Base-by-base conservation (phyloP, 1,140 invertebrate genomes). In the Gryon sp. region DNA sequence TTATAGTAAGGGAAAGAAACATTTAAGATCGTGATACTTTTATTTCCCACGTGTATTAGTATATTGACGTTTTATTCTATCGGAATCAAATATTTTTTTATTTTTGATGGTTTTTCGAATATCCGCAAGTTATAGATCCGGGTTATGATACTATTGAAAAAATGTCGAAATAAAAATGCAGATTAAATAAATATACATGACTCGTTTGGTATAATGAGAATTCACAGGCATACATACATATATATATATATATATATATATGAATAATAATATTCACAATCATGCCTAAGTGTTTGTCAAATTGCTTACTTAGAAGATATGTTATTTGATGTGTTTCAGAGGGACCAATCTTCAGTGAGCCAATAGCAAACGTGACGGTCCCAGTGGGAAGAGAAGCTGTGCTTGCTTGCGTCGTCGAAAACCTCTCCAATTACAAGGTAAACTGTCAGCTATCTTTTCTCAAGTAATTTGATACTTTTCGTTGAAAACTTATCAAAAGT, bases 401-500 rank as follows among this genome's bases (percentile, higher is more conserved):
- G 45, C 90, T 97, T 30, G 91, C 93, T 34, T 97, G 96, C 82
- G 90, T 94, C 40, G 95, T 96, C 6, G 92, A 96, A 84, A 94
- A 96, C 84, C 89, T 97, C 60, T 94, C 92, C 20, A 91, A 91
- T n/a, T 96, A 94, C 87, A 96, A 96, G 93, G 95, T 96, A 90
- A 90, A 86, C 92, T 80, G 60, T 79, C 76, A 76, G 59, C 36
- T 45, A 75, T 41, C 63, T 74, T 78, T 74, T 43, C 53, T 32
- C 63, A 69, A 69, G 69, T 74, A 65, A 77, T 77, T 77, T 77
- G 68, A 77, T 72, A 72, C 68, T 72, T 62, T 63, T 68, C 75
- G 46, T 38, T n/a, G 55, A 73, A 73, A 77, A 77, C 66, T 72
- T 77, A 72, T 72, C 62, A 68, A 77, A 77, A 68, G 66, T 72